Base-by-base conservation (phyloP, 2,888 invertebrate species). In the Mythimna lalbum region DNA sequence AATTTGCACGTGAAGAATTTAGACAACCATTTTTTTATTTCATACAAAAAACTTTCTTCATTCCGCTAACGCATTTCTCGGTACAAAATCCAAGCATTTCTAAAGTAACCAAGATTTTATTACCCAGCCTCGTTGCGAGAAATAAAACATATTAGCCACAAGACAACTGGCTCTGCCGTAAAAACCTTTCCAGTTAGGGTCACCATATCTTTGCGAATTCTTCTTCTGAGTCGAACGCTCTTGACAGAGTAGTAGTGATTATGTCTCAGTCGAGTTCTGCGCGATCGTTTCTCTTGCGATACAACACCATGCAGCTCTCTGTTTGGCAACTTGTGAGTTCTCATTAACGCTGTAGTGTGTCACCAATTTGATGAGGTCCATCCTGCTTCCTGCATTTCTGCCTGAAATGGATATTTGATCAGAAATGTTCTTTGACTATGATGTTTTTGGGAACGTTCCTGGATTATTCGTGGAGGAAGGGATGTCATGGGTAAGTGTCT, bases 131-230 rank as follows among this genome's bases (percentile, higher is more conserved):
- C 82, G 75, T 75, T 75, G 74, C 69, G 57, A 75, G 79, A 73
- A 82, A 83, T 83, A 84, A 84, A 84, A 80, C 76, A 80, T 84
- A 83, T 84, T 83, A 84, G 76, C 78, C 76, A 64, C 72, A 80
- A 80, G 83, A 84, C 83, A 84, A 84, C 85, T 82, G 78, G 76
- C 31, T 55, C 61, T 52, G 66, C 73, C 68, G 78, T 83, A 84
- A 83, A 83, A 84, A 73, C 72, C 68, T 70, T 69, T 69, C 57
- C 62, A 57, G 64, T 17, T 77, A 73, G 80, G 76, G 84, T 73
- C 53, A 81, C 84, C 84, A 82, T 73, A 53, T 23, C 9, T 33
- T 33, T 33, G 33, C 7, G 33, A 33, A 33, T 33, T 31, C 9
- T 33, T 33, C 33, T 33, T 33, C 9, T 33, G 9, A 33, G 9